Evolutionary conservation across 1,140 invertebrate species (phyloP).

Genomic region (Ceratina calcarata): DNA sequence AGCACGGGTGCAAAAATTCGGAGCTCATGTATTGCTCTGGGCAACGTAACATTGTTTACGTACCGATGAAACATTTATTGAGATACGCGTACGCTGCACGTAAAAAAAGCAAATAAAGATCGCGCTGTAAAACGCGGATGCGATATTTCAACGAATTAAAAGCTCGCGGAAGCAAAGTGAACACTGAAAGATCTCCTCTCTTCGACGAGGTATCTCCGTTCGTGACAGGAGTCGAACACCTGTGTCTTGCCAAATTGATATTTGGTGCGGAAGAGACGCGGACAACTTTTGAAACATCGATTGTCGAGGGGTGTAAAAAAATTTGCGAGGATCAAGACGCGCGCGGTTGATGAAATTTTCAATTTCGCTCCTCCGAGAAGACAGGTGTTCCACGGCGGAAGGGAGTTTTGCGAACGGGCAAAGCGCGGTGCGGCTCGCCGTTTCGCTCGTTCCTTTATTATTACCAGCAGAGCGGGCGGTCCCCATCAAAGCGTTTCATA

Average conservation of each 20-base stretch:
- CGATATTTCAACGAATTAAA: background rate
- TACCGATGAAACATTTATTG: constrained; percentile 1
- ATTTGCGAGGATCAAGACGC: no score
- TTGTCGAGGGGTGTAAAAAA: background rate
- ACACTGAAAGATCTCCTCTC: no score
- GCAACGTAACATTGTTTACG: background rate
- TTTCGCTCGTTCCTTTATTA: constrained; percentile 11
- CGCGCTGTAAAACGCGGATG: background rate
- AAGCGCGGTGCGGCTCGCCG: background rate
- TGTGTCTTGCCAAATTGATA: no score
- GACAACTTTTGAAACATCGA: background rate
- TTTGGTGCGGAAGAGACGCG: no score
- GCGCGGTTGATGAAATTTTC: background rate
- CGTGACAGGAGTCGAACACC: no score
- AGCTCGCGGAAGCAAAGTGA: no score
- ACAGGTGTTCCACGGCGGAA: background rate
- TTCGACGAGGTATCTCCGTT: no score
- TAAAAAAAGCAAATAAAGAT: background rate
- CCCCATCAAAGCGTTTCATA: constrained; percentile 28
- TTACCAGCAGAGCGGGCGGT: background rate
- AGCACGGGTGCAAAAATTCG: background rate
- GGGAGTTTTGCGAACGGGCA: constrained; percentile 7
- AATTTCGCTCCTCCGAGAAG: background rate
- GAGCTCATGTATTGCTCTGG: background rate
- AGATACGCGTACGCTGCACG: background rate